Evolutionary conservation across 2,797 vertebrate species (phyloP), one percentile per base, ranked within the genome.

Genomic region (Parauchenoglanis punctatus): DNA sequence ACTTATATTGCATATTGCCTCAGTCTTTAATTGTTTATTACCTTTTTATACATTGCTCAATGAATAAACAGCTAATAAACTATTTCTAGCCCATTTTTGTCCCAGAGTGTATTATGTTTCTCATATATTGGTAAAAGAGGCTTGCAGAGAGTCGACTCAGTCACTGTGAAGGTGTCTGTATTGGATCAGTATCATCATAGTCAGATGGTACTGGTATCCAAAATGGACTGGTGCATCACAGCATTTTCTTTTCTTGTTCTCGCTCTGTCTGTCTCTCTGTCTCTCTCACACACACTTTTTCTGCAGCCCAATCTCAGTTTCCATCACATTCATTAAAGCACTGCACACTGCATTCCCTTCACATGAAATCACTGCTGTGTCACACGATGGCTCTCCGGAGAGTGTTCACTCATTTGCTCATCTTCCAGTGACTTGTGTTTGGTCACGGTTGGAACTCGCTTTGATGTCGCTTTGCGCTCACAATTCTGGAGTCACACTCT

Each of bases 341-440:
- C 20, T 6, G 11, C 28, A 46, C 52, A 54, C 65, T 82, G 76
- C 61, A 85, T 75, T 84, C 78, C 68, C 85, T 82, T 85, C 88
- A 84, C 68, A 44, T 88, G 58, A 88, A 85, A 73, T 81, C 23
- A 81, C 28, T 23, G 77, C n/a, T 56, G 23, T 81, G 28, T 75
- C 44, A 73, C 44, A 12, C 7, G 1, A 40, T 40, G 65, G 49
- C 59, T 76, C 81, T 83, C 46, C 13, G 25, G 73, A 84, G 63
- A 49, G 63, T 31, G 23, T 61, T 81, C 65, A 86, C 23, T 56
- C 72, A 2, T 56, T 65, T 35, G 58, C 86, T 77, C 28, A 54
- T 68, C 75, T n/a, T 61, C n/a, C n/a, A 52, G n/a, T 63, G 83
- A 84, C 40, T 77, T n/a, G 75, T n/a, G 52, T 46, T 76, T 25